Conservation (phyloP, 37 sponge, comb jelly and placozoan genomes). For the Halichondria panicea region DNA sequence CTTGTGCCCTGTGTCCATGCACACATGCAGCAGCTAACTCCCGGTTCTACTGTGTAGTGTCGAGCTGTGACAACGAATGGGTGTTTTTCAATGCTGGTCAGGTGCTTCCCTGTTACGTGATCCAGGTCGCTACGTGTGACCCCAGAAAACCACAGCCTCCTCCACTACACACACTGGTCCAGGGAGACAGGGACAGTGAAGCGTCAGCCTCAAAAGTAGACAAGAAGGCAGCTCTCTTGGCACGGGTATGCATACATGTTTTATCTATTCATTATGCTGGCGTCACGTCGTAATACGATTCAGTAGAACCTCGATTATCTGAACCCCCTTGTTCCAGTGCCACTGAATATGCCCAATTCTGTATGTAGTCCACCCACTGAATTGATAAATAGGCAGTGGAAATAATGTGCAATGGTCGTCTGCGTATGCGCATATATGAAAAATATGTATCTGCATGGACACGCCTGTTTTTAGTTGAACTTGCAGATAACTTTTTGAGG, state of each 20-base stretch:
- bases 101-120: constrained; percentile 62
- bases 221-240: constrained; percentile 30
- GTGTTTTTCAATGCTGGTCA: constrained; percentile 61
- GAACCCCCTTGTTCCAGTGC: too few species aligned
- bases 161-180: constrained; percentile 2
- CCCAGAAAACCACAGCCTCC: background rate
- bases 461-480: too few species aligned
- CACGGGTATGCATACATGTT: constrained; percentile 30
- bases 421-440: too few species aligned
- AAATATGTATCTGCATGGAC: too few species aligned
- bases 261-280: background rate
- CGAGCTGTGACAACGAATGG: constrained; percentile 41
- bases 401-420: too few species aligned
- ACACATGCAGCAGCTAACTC: constrained; percentile 4
- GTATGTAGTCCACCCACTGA: too few species aligned
- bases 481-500: too few species aligned
- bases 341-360: too few species aligned
- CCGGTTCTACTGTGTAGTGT: background rate
- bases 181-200: background rate
- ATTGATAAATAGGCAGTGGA: too few species aligned
- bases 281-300: too few species aligned
- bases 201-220: background rate
- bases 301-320: too few species aligned
- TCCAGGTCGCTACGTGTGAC: constrained; percentile 5
- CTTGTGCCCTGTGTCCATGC: too few species aligned